Evolutionary conservation across 1,140 invertebrate species (phyloP).

Genomic region (Helicoverpa zea): DNA sequence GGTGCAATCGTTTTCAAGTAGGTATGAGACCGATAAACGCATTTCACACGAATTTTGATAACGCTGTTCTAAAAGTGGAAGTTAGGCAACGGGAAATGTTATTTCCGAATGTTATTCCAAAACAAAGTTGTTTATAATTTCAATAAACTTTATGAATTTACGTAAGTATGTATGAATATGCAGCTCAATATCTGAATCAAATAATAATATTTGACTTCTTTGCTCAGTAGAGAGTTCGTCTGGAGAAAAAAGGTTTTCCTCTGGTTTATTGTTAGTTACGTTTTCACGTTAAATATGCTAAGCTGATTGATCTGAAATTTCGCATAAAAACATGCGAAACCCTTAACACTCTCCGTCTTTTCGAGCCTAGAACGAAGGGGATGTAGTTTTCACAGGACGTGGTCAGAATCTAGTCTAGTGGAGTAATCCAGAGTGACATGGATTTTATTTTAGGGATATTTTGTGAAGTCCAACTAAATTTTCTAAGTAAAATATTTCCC

Average conservation of each 20-base stretch:
- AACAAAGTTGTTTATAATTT: slow-evolving; percentile 39
- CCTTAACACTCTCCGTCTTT: too few species aligned
- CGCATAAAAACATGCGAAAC: too few species aligned
- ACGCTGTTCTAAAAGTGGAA: slow-evolving; percentile 21
- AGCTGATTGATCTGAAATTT: too few species aligned
- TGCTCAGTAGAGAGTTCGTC: too few species aligned
- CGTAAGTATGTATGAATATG: not conserved
- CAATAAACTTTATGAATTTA: not conserved
- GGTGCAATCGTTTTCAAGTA: not conserved
- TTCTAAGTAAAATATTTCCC: not conserved
- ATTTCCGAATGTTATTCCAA: slow-evolving; percentile 2
- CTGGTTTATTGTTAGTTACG: too few species aligned
- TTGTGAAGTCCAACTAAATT: not conserved
- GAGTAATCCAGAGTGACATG: too few species aligned
- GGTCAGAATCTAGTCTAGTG: too few species aligned
- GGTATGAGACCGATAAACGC: not conserved
- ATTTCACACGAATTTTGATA: slow-evolving; percentile 14
- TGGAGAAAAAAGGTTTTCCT: too few species aligned
- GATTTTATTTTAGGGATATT: too few species aligned
- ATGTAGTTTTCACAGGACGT: too few species aligned
- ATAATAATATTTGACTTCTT: not conserved
- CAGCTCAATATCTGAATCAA: not conserved
- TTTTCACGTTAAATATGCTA: too few species aligned
- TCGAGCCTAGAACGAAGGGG: too few species aligned
- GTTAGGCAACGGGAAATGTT: slow-evolving; percentile 34